Percentiles rank a stretch among this genome's conserved stretches.
Evolutionary conservation across 2,888 invertebrate genomes (phyloP).

Genomic region (Diplolepis rosae): DNA sequence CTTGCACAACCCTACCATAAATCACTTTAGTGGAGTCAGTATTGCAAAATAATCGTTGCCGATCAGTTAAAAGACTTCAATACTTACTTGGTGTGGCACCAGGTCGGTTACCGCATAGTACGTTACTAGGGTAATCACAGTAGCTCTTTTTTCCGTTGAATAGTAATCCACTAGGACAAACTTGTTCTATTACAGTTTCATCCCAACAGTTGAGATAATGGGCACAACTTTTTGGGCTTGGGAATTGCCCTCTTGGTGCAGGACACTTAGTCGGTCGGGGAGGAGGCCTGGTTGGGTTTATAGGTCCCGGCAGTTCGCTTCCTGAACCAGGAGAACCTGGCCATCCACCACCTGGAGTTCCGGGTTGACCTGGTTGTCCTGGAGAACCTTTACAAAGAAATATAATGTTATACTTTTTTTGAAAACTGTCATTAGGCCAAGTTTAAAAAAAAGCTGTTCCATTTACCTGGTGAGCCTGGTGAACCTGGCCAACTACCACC

Average conservation of each 20-base stretch:
- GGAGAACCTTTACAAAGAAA: no score
- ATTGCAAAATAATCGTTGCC: neutral
- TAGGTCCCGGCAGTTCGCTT: conserved; percentile 54
- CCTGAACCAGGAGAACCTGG: conserved; percentile 53
- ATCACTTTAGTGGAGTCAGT: conserved; percentile 2
- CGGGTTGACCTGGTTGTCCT: conserved; percentile 45
- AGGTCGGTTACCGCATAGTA: conserved; percentile 78
- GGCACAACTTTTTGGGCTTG: conserved; percentile 77
- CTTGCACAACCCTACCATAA: neutral
- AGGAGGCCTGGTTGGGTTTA: conserved; percentile 48
- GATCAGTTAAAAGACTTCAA: neutral
- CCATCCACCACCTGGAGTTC: conserved; percentile 33
- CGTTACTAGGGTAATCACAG: conserved; percentile 80
- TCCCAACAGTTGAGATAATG: conserved; percentile 85
- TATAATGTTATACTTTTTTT: no score
- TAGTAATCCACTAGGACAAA: conserved; percentile 78
- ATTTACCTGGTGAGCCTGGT: conserved; percentile 40
- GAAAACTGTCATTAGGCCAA: no score
- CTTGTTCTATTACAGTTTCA: conserved; percentile 80
- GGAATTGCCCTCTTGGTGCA: conserved; percentile 78
- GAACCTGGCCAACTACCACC: conserved; percentile 53
- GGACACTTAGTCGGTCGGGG: conserved; percentile 60
- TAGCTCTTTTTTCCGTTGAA: conserved; percentile 78
- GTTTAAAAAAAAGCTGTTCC: no score
- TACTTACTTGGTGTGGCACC: conserved; percentile 67